These are phyloP conservation scores for Agapornis canus DNA, from an alignment of 2,797 vertebrate species.

Conservation along the genomic window DNA sequence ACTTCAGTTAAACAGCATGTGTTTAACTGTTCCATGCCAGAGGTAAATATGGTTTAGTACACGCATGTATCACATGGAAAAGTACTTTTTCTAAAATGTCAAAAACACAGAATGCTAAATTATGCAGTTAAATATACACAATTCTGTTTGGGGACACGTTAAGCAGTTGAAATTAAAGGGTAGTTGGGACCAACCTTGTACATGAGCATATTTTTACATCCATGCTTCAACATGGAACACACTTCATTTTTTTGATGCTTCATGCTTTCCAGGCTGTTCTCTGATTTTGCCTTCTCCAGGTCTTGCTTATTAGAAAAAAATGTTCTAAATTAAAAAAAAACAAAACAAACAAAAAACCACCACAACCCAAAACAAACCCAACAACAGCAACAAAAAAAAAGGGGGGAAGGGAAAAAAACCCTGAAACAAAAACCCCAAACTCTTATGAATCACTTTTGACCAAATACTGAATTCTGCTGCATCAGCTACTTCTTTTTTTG, in stretches of 20 bases:
- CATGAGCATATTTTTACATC: not conserved
- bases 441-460: not conserved
- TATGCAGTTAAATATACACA: not conserved
- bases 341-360: not conserved
- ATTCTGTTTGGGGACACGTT: not conserved
- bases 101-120: not conserved
- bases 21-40: not conserved
- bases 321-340: not conserved
- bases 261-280: slow-evolving; percentile 32
- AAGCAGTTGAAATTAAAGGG: not conserved
- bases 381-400: not conserved
- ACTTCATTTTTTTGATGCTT: slow-evolving; percentile 54
- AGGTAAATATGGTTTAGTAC: not conserved
- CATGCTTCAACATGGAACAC: slow-evolving; percentile 28
- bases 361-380: not conserved
- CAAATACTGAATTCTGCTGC: slow-evolving; percentile 49
- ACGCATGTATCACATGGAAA: not conserved
- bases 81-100: not conserved
- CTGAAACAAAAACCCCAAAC: not conserved
- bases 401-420: not conserved
- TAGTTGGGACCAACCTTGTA: not conserved
- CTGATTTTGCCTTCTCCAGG: slow-evolving; percentile 35
- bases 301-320: slow-evolving; percentile 35
- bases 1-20: no score
- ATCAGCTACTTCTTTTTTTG: slow-evolving; percentile 33